phyloP scores from a whole-genome alignment of 2,113 vertebrate genomes.

The Sclerurus mexicanus region DNA sequence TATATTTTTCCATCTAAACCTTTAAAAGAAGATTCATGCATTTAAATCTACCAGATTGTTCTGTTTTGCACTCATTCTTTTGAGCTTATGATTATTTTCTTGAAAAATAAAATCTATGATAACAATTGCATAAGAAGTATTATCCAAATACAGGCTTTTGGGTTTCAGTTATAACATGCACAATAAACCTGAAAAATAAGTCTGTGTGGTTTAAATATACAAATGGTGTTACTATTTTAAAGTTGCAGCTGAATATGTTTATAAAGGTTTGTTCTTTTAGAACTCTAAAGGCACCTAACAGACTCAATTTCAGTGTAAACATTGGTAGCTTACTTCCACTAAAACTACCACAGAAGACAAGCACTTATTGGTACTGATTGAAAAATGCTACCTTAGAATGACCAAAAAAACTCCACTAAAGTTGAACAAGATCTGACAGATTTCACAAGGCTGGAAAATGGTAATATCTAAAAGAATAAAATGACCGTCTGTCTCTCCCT shows the following conservation, averaged over 20 bases:
- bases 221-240: background rate
- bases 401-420: background rate
- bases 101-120: background rate
- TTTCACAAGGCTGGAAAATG: background rate
- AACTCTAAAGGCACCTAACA: background rate
- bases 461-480: background rate
- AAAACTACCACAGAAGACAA: background rate
- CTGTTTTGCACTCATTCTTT: background rate
- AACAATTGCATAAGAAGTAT: background rate
- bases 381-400: background rate
- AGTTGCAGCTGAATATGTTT: background rate
- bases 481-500: background rate
- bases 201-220: background rate
- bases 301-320: background rate
- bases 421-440: background rate
- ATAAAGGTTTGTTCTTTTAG: background rate
- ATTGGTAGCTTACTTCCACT: background rate
- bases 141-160: background rate
- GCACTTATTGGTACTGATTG: background rate
- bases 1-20: background rate
- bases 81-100: background rate
- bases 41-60: background rate
- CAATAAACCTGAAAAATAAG: background rate
- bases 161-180: background rate
- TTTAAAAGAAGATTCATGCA: background rate